Evolutionary conservation across 2,797 vertebrate species (phyloP), one percentile per base, ranked within the genome.

Genomic region (Galago senegalensis): DNA sequence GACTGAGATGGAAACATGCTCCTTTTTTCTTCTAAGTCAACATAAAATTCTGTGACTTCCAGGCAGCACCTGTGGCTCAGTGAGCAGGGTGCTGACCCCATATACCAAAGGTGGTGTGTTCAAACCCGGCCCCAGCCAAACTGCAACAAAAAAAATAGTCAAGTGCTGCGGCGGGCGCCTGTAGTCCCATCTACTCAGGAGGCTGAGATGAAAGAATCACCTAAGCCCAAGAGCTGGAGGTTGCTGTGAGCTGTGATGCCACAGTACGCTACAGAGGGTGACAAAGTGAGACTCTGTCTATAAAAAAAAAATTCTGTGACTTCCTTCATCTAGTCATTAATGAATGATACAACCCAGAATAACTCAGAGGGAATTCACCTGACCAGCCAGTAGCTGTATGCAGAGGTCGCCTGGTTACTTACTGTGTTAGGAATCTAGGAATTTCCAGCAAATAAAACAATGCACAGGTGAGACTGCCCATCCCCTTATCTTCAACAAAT

Each of bases 31-130:
- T 67, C 18, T 43, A 84, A 92, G 53, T 87, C 80, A 91, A 53
- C 17, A 87, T 58, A 85, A 88, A 96, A 93, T 85, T 72, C 76
- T 82, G 46, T 72, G 46, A 81, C 79, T 91, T 93, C 61, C 76
- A 7, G 40, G 40, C 40, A 6, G 40, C 40, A 43, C 40, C 40
- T 43, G 40, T 43, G 40, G 40, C 40, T 43, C 40, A 43, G 40
- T 43, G 40, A 43, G 40, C 7, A 43, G 40, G 40, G 40, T 43
- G 40, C 40, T 43, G 40, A 43, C 40, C 40, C 40, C 7, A 7
- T 43, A 43, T 43, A 43, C 40, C 40, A 43, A 43, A 43, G 40
- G 40, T 43, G 40, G 40, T 43, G 40, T 6, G 40, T 43, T 43
- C 40, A 43, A 43, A 43, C 7, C 40, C 40, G 7, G 40, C 6